Conservation (phyloP, 2,888 invertebrate species). For the Helicoverpa assulta region DNA sequence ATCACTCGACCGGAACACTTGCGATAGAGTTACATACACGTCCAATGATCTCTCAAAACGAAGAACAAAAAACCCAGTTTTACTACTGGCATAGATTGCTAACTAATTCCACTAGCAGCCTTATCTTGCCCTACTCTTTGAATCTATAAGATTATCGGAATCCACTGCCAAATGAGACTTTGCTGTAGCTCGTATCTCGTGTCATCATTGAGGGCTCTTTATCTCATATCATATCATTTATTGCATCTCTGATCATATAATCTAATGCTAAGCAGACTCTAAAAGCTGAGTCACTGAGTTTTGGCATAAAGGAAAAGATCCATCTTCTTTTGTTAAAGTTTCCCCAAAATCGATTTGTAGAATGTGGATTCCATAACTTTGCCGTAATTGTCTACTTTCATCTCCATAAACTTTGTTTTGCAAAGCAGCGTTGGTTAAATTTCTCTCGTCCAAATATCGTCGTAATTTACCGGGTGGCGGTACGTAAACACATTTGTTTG, state of each 20-base stretch:
- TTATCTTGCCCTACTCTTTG: neutral
- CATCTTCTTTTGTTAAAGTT: slow-evolving; percentile 4
- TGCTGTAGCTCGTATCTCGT: too few relatives aligned
- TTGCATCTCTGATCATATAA: too few relatives aligned
- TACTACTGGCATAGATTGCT: neutral
- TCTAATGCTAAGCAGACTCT: too few relatives aligned
- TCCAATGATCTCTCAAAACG: slow-evolving; percentile 34
- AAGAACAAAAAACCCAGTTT: slow-evolving; percentile 21
- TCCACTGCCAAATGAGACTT: too few relatives aligned
- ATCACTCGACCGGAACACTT: slow-evolving; percentile 68
- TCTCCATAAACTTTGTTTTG: slow-evolving; percentile 13
- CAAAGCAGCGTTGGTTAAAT: slow-evolving; percentile 47
- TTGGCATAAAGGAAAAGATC: too few relatives aligned
- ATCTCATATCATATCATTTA: too few relatives aligned
- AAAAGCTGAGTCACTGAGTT: too few relatives aligned
- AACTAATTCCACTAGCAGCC: too few relatives aligned
- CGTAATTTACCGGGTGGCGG: slow-evolving; percentile 55
- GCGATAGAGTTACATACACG: slow-evolving; percentile 71
- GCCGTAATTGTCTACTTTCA: neutral
- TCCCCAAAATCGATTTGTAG: neutral
- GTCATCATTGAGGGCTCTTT: neutral
- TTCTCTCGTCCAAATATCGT: slow-evolving; percentile 54
- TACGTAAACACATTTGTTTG: slow-evolving; percentile 56
- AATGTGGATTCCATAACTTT: neutral
- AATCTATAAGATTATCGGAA: too few relatives aligned